Base-by-base conservation (phyloP, 2,888 invertebrate species). In the Mesorhabditis spiculigera region DNA sequence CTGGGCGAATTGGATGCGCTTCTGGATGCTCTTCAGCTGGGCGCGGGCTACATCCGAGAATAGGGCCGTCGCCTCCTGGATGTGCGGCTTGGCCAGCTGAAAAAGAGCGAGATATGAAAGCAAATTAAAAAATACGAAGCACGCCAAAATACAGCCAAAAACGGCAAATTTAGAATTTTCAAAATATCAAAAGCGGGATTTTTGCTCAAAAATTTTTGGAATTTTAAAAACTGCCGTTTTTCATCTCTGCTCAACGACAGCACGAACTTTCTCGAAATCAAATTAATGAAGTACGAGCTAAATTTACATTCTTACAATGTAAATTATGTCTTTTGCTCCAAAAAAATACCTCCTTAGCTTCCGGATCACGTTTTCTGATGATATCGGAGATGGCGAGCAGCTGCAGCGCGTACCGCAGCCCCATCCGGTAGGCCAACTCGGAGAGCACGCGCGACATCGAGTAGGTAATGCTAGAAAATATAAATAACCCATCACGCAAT, bases 331-430 rank as follows among this genome's bases (percentile, higher is more conserved):
- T 3, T 42, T 3, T 28, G 28, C 28, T 28, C 28, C 1, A 28
- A 28, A 28, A 69, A 4, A 90, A 90, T 0, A 92, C 93, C 88
- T 95, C 95, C 78, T 95, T 28, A 28, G 28, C 28, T 28, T 28
- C 28, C 28, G 28, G 28, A 28, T 28, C 90, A 80, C 93, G 91
- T 65, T 92, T 90, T 69, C 94, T 91, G n/a, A 96, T 93, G n/a
- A 98, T 90, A 78, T 93, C 92, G 0, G 97, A 93, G 0, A 95
- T 93, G 45, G 95, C 95, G 81, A 98, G 97, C 45, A 98, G 90
- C 86, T 99, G 98, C 86, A 98, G 97, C 45, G 95, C 93, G 88
- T 98, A 98, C 71, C 98, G 91, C 13, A 98, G 89, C 0, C 95
- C 95, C 0, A 96, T 94, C 86, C 95, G 94, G 10, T 91, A 91